Percentiles rank a stretch among this genome's conserved stretches.
These are phyloP conservation scores for Thamnophis elegans DNA, from an alignment of 2,797 vertebrate genomes.

Conservation along the genomic window DNA sequence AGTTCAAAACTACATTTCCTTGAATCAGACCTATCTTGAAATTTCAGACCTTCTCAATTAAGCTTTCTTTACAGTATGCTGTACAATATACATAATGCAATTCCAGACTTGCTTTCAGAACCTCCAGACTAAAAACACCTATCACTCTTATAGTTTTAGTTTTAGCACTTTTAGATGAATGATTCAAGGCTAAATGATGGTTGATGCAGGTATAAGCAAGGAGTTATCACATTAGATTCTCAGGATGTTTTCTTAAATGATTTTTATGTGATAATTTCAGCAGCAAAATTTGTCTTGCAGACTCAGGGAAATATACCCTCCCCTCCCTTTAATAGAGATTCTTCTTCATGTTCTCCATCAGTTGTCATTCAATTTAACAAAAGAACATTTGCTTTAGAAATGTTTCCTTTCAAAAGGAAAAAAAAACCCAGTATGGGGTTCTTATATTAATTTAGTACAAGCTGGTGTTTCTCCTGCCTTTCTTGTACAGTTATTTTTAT, in stretches of 20 bases:
- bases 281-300: background rate
- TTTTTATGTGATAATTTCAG: slow-evolving; percentile 14
- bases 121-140: slow-evolving; percentile 9
- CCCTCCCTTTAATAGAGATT: background rate
- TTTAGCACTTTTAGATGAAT: background rate
- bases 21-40: background rate
- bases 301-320: background rate
- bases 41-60: background rate
- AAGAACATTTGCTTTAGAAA: background rate
- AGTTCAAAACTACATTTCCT: background rate
- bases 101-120: background rate
- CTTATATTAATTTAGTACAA: background rate
- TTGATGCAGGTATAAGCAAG: slow-evolving; percentile 20
- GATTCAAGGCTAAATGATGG: background rate
- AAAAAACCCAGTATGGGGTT: background rate
- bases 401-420: background rate
- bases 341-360: background rate
- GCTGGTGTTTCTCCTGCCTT: background rate
- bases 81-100: background rate
- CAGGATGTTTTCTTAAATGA: background rate
- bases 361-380: background rate
- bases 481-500: background rate
- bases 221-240: background rate
- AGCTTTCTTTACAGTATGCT: background rate
- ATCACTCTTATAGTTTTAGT: background rate